phyloP scores from a whole-genome alignment of 2,888 invertebrate genomes.

The Callimorpha dominula region DNA sequence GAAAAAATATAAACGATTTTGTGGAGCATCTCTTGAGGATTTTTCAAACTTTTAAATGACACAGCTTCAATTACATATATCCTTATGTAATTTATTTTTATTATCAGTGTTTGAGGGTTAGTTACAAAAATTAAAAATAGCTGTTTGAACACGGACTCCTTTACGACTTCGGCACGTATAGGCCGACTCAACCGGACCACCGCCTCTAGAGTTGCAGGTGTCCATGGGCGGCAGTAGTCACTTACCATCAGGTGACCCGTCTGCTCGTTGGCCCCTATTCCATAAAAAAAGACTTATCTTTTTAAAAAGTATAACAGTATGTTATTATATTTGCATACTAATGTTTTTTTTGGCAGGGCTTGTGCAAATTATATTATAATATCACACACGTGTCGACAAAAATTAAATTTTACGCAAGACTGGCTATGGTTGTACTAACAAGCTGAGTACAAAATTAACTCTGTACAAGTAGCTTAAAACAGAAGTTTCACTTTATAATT shows the following conservation, averaged over 20 bases:
- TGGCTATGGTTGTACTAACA: not conserved
- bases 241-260: too few relatives aligned
- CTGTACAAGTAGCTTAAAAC: conserved; percentile 23
- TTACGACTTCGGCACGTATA: too few relatives aligned
- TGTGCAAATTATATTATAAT: not conserved
- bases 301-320: not conserved
- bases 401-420: not conserved
- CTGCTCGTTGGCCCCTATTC: too few relatives aligned
- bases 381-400: not conserved
- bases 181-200: too few relatives aligned
- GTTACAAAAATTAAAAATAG: too few relatives aligned
- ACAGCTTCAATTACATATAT: not conserved
- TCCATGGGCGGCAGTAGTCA: too few relatives aligned
- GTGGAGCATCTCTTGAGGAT: not conserved
- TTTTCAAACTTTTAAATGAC: not conserved
- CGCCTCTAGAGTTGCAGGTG: too few relatives aligned
- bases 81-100: too few relatives aligned
- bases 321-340: not conserved
- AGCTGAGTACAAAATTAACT: conserved; percentile 9
- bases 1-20: conserved; percentile 5
- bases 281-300: too few relatives aligned
- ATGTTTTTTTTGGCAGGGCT: not conserved
- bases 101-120: too few relatives aligned
- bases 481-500: conserved; percentile 51
- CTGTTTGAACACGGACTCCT: too few relatives aligned